Base-by-base conservation (phyloP, 2,888 invertebrate species). In the Drosophila mimica region DNA sequence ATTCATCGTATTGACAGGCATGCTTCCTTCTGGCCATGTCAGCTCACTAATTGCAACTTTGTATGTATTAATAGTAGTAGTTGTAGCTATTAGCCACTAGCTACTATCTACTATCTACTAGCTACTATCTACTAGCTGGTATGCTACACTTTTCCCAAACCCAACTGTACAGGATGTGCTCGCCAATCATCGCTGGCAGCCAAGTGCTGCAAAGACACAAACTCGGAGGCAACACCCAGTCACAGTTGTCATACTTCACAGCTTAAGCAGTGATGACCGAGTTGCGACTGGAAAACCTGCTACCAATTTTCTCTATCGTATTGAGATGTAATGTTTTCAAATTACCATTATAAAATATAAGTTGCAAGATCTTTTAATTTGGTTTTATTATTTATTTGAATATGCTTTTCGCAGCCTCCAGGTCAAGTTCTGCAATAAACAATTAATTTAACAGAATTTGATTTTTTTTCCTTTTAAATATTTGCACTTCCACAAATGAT, bases 1-100 rank as follows among this genome's bases (percentile, higher is more conserved):
- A 15, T 4, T 65, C 77, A 68, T 83, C 79, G 76, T 76, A 88
- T 84, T 84, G 85, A 83, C 84, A 79, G 69, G 69, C 84, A 56
- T 86, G 76, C 68, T 83, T 79, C 83, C 82, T 82, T 72, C 49
- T 49, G 43, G 17, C 58, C 66, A 48, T 60, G 49, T 57, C 56
- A 70, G 76, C 63, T 64, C 64, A 79, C 58, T 71, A 75, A 79
- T 78, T 79, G 77, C 66, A 58, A 40, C 70, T 4, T 13, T 76
- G 63, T 64, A 28, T 56, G 63, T 64, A 28, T 56, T 56, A 46
- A 15, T 46, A 46, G 36, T 67, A 54, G 13, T 58, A 28, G 40
- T 9, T n/a, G 48, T 25, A n/a, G 62, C 54, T 20, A 25, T 25
- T 17, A 33, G 38, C 40, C 17, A 30, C 28, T 54, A 17, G 31